Conservation (phyloP, 2,888 invertebrate genomes). For the Sinentomon sp. region DNA sequence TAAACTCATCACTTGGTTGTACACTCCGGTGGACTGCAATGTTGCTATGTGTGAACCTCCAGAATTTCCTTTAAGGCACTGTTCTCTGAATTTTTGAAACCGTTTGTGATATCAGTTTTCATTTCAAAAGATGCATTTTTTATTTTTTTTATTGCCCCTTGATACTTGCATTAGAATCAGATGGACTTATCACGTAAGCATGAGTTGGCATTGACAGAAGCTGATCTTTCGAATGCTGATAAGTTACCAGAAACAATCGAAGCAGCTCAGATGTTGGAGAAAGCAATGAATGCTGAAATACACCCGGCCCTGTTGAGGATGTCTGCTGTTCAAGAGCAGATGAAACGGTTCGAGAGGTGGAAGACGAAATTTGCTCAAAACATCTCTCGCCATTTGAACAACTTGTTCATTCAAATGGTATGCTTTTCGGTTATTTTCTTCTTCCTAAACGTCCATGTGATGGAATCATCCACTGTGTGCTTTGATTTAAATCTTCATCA, state of each 20-base stretch:
- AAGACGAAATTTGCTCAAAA: constrained; percentile 51
- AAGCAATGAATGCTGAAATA: constrained; percentile 39
- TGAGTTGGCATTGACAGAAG: constrained; percentile 36
- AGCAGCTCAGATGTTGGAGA: constrained; percentile 42
- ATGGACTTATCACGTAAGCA: constrained; percentile 38
- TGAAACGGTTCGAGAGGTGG: constrained; percentile 43
- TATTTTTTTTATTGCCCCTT: constrained; percentile 4
- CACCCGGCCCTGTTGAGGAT: constrained; percentile 33
- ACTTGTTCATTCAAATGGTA: constrained; percentile 75
- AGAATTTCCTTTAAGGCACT: too few relatives aligned
- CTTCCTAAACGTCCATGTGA: too few relatives aligned
- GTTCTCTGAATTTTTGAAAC: too few relatives aligned
- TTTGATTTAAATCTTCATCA: too few relatives aligned
- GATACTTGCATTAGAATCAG: constrained; percentile 23
- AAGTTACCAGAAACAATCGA: constrained; percentile 33
- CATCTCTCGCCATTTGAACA: constrained; percentile 69
- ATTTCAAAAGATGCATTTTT: constrained; percentile 1
- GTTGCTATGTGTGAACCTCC: too few relatives aligned
- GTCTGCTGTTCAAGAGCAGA: constrained; percentile 52
- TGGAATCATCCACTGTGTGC: too few relatives aligned
- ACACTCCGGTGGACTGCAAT: too few relatives aligned
- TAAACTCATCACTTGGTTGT: too few relatives aligned
- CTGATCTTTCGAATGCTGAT: constrained; percentile 35
- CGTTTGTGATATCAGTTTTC: too few relatives aligned
- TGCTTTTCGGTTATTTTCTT: too few relatives aligned